phyloP scores from a whole-genome alignment of 2,113 vertebrate species.

The Bombycilla garrulus region DNA sequence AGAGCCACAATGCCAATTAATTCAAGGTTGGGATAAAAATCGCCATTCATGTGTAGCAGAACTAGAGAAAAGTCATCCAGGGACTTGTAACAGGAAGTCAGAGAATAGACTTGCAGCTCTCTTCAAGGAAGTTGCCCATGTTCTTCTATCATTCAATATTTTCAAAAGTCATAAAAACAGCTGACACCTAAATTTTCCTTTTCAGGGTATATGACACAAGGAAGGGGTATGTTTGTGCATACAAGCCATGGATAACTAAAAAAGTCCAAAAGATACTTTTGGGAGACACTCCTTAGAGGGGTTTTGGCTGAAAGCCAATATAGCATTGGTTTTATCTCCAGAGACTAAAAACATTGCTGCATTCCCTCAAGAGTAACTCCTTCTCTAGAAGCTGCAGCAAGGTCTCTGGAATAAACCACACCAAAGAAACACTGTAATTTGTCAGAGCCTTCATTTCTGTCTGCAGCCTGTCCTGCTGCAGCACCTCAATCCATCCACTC shows the following conservation, averaged over 20 bases:
- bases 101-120: neutral
- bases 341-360: neutral
- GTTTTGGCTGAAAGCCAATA: neutral
- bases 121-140: neutral
- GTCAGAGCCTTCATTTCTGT: constrained; percentile 1
- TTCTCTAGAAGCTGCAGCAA: neutral
- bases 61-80: neutral
- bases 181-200: neutral
- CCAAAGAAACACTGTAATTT: neutral
- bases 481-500: constrained; percentile 27
- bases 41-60: neutral
- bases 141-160: neutral
- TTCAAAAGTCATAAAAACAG: neutral
- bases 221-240: neutral
- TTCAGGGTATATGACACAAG: neutral
- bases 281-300: neutral
- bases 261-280: neutral
- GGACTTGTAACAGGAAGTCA: neutral
- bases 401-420: neutral
- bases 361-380: neutral
- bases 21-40: neutral
- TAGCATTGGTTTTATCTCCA: neutral
- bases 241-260: neutral
- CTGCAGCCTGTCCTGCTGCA: neutral
- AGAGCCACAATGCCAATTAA: neutral